These are phyloP conservation scores for Drosophila prolongata DNA, from an alignment of 2,888 invertebrate genomes.

Conservation along the genomic window DNA sequence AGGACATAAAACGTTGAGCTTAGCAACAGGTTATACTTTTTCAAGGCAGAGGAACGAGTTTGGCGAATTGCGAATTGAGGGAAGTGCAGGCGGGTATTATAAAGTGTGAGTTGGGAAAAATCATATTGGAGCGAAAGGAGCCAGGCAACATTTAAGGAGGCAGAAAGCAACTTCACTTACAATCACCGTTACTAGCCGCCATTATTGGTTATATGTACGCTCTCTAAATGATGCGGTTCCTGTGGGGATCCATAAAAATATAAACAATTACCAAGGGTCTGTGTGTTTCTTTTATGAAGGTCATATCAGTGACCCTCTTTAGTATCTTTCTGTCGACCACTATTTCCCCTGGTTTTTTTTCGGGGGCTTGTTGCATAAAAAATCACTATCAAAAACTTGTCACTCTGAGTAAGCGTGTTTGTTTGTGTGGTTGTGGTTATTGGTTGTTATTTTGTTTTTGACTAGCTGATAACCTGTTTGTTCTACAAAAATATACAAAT, in stretches of 20 bases:
- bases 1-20: background rate
- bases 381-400: conserved; percentile 63
- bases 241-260: conserved; percentile 57
- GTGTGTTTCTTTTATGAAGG: conserved; percentile 41
- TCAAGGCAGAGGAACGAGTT: background rate
- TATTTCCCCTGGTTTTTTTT: conserved; percentile 5
- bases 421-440: conserved; percentile 18
- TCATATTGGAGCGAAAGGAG: background rate
- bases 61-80: background rate
- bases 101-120: background rate
- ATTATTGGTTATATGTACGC: conserved; percentile 45
- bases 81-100: conserved; percentile 17
- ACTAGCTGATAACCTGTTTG: conserved; percentile 68
- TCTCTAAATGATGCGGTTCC: conserved; percentile 64
- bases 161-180: conserved; percentile 57
- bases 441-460: conserved; percentile 40
- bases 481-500: conserved; percentile 20
- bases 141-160: conserved; percentile 23
- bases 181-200: conserved; percentile 70
- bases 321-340: background rate
- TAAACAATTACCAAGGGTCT: conserved; percentile 40
- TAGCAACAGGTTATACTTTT: conserved; percentile 2
- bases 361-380: conserved; percentile 43
- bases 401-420: conserved; percentile 23
- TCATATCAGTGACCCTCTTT: conserved; percentile 35